Conservation (phyloP, 2,888 invertebrate species). For the Conistra vaccinii region DNA sequence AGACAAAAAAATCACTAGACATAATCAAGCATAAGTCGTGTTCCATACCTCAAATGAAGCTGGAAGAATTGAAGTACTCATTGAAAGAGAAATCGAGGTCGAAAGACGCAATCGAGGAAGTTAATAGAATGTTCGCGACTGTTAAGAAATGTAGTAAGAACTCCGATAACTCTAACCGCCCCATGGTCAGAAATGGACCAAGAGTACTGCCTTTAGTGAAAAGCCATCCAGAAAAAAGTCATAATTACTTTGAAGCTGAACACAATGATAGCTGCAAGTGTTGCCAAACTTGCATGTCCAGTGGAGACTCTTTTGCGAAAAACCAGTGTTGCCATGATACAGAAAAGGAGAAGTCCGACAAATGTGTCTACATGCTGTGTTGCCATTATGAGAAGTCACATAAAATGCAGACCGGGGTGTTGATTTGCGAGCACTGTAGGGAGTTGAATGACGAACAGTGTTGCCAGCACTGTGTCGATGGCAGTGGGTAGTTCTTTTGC, state of each 20-base stretch:
- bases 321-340: constrained; percentile 68
- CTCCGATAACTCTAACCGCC: constrained; percentile 76
- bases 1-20: constrained; percentile 69
- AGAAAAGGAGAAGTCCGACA: constrained; percentile 68
- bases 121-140: constrained; percentile 86
- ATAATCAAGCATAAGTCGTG: constrained; percentile 82
- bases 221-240: constrained; percentile 52
- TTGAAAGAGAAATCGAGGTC: constrained; percentile 80
- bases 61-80: constrained; percentile 83
- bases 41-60: constrained; percentile 86
- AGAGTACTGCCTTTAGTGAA: constrained; percentile 85
- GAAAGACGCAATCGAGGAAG: constrained; percentile 85
- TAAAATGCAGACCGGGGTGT: constrained; percentile 59
- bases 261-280: constrained; percentile 64
- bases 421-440: constrained; percentile 72
- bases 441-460: constrained; percentile 54
- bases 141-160: constrained; percentile 71
- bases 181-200: constrained; percentile 80
- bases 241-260: constrained; percentile 11
- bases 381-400: constrained; percentile 73
- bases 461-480: constrained; percentile 45
- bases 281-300: constrained; percentile 79
- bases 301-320: constrained; percentile 77
- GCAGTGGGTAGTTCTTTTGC: constrained; percentile 33
- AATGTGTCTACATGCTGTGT: constrained; percentile 75